Evolutionary conservation across 1,140 invertebrate species (phyloP), one percentile per base, ranked within the genome.

Genomic region (Drosophila carrolli): DNA sequence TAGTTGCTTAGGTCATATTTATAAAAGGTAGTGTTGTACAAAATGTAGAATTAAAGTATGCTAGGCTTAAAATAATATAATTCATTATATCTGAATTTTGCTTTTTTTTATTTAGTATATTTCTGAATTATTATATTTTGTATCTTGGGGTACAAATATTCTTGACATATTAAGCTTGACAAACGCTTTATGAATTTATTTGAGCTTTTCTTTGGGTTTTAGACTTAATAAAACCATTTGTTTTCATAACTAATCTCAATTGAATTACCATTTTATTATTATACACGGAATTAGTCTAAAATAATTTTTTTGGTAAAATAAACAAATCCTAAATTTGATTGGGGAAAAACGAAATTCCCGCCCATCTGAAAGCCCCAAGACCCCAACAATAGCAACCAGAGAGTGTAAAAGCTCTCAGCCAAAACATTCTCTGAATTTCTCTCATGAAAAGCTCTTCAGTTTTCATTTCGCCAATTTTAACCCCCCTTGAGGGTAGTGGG

Each of bases 361-460:
- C 60, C 61, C 57, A 54, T 65, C 50, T 50, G 14, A 67, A 59
- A 51, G 37, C 46, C 35, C 14, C 32, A 38, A 62, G 37, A 63
- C 35, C 44, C 56, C 66, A 81, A 77, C 47, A 41, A 71, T 55
- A 73, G 54, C 65, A 72, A 63, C 10, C 23, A 4, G 32, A 37
- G 55, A 47, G 53, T 23, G 32, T 8, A n/a, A 75, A 55, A 76
- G 72, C 73, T 75, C 40, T 40, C 8, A n/a, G 67, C 37, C 68
- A n/a, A 5, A 13, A 32, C 38, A 6, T 53, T 53, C 47, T 60
- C 35, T 11, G 14, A 54, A 48, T 48, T 43, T 58, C 38, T 23
- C 23, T 23, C 27, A 48, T 35, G 41, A 10, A 81, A 72, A 86
- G 83, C 83, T 86, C 57, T 56, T 8, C 38, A 13, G 19, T 47